A percentile compares a stretch with the other conserved stretches of the same genome.
Conservation (phyloP, 2,113 vertebrate species). For the Lampris megalopsis region DNA sequence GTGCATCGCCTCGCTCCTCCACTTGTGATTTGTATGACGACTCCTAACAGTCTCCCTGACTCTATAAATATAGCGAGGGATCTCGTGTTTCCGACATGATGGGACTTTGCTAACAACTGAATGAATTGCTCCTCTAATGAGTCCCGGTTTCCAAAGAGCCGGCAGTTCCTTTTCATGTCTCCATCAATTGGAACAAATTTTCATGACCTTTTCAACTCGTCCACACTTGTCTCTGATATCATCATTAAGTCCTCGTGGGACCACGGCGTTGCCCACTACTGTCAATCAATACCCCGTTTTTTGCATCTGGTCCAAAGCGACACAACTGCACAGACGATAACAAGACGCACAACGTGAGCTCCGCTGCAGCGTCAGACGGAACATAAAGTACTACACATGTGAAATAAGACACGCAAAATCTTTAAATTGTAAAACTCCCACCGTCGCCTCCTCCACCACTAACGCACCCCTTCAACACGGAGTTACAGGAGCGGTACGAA, state of each 20-base stretch:
- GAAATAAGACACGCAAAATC: too few relatives aligned
- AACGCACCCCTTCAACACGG: too few relatives aligned
- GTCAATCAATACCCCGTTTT: slow-evolving; percentile 9
- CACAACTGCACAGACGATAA: too few relatives aligned
- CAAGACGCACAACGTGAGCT: too few relatives aligned
- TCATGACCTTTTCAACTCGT: slow-evolving; percentile 57
- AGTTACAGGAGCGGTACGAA: too few relatives aligned
- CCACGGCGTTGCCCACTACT: slow-evolving; percentile 17
- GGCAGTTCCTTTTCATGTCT: slow-evolving; percentile 47
- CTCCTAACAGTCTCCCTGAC: slow-evolving; percentile 37
- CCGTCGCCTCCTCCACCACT: too few relatives aligned
- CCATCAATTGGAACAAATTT: slow-evolving; percentile 64
- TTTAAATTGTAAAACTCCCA: too few relatives aligned
- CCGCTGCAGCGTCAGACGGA: too few relatives aligned
- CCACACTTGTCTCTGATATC: slow-evolving; percentile 27
- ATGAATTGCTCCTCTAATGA: slow-evolving; percentile 66
- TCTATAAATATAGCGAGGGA: slow-evolving; percentile 61
- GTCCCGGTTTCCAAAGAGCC: slow-evolving; percentile 44
- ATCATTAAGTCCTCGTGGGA: slow-evolving; percentile 28
- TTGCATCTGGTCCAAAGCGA: too few relatives aligned
- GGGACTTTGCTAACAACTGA: slow-evolving; percentile 63
- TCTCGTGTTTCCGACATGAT: slow-evolving; percentile 61
- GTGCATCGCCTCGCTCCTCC: slow-evolving; percentile 42
- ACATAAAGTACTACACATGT: too few relatives aligned
- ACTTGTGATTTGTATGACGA: slow-evolving; percentile 35